Conservation (phyloP, 2,888 invertebrate species). For the Sarcophaga carnaria region DNA sequence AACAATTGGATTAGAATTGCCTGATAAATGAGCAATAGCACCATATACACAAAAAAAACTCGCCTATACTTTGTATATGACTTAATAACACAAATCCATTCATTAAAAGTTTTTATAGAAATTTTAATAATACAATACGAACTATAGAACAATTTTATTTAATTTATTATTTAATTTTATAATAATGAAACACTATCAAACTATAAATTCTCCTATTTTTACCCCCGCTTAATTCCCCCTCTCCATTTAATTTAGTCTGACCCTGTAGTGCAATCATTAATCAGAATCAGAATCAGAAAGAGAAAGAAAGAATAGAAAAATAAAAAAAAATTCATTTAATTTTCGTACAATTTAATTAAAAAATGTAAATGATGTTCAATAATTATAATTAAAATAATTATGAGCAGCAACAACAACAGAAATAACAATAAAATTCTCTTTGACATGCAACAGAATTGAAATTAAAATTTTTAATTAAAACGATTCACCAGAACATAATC, state of each 20-base stretch:
- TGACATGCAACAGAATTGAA: not conserved
- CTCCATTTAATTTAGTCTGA: not conserved
- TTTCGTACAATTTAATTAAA: not conserved
- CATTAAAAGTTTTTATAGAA: too few relatives aligned
- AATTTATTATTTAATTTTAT: too few relatives aligned
- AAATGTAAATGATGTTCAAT: not conserved
- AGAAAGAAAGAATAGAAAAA: not conserved
- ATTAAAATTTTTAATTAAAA: not conserved
- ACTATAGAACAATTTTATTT: too few relatives aligned
- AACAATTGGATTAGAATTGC: too few relatives aligned
- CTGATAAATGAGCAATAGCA: too few relatives aligned
- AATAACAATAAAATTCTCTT: not conserved
- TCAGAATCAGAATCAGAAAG: too few relatives aligned
- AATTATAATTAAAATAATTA: constrained; percentile 17
- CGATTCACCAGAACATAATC: not conserved
- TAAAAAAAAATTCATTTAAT: constrained; percentile 1
- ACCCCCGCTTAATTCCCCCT: not conserved
- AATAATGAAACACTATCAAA: too few relatives aligned
- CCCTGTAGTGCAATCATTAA: not conserved
- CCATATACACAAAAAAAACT: too few relatives aligned
- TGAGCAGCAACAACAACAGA: not conserved
- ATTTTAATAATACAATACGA: too few relatives aligned
- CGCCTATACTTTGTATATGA: too few relatives aligned
- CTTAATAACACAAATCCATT: too few relatives aligned
- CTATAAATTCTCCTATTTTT: not conserved